Evolutionary conservation across 2,888 invertebrate species (phyloP).

Genomic region (Platycnemis pennipes): DNA sequence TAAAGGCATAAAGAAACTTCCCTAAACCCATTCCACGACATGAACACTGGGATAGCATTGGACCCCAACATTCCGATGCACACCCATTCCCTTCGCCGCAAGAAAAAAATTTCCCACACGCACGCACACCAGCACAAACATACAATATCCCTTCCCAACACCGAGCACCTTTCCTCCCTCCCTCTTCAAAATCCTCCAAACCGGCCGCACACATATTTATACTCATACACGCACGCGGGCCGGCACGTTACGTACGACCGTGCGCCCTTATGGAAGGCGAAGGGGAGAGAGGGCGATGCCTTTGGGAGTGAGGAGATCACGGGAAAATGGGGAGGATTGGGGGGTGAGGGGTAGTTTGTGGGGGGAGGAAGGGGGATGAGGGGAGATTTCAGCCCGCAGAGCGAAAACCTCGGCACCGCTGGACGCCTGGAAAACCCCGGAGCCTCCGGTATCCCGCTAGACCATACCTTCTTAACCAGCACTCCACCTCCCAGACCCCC

Average conservation of each 20-base stretch:
- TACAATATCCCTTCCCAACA: not conserved
- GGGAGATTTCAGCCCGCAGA: conserved; percentile 40
- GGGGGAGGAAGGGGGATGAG: not conserved
- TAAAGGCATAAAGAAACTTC: not conserved
- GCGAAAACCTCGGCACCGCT: conserved; percentile 50
- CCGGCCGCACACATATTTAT: not conserved
- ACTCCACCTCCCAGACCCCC: not conserved
- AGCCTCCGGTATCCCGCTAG: conserved; percentile 44
- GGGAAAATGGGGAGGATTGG: not conserved
- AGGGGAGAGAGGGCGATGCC: not conserved
- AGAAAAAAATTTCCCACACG: not conserved
- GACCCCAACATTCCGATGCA: not conserved
- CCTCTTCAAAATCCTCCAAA: not conserved
- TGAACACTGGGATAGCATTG: not conserved
- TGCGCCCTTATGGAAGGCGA: not conserved
- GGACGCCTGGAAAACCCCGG: conserved; percentile 46
- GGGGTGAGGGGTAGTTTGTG: not conserved
- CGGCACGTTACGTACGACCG: not conserved
- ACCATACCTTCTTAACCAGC: not conserved
- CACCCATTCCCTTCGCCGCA: not conserved
- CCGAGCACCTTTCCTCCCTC: not conserved
- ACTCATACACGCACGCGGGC: not conserved
- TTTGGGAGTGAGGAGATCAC: not conserved
- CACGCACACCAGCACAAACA: not conserved
- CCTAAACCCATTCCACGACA: not conserved